phyloP scores from a whole-genome alignment of 2,888 invertebrate genomes.

The Hydraecia micacea region DNA sequence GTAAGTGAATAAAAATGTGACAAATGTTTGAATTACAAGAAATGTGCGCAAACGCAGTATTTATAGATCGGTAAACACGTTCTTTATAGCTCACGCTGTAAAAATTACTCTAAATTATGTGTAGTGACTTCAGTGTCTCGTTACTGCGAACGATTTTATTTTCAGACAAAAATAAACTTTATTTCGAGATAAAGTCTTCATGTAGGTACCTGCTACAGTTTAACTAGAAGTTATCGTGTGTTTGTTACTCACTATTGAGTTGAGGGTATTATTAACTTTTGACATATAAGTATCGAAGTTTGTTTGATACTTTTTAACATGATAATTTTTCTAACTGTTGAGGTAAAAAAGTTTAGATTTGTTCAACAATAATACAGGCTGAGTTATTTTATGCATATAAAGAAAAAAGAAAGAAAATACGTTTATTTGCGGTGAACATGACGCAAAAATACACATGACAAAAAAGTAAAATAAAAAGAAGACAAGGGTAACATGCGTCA shows the following conservation, averaged over 20 bases:
- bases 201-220: slow-evolving; percentile 1
- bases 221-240: neutral
- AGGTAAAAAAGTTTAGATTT: neutral
- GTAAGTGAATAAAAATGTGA: slow-evolving; percentile 74
- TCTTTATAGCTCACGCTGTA: slow-evolving; percentile 63
- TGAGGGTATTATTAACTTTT: slow-evolving; percentile 7
- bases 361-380: neutral
- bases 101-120: slow-evolving; percentile 66
- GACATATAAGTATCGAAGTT: slow-evolving; percentile 36
- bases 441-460: too few species aligned
- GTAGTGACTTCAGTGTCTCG: slow-evolving; percentile 56
- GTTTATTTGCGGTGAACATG: too few species aligned
- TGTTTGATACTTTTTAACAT: slow-evolving; percentile 30
- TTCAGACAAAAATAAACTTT: slow-evolving; percentile 52
- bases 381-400: neutral
- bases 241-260: neutral
- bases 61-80: slow-evolving; percentile 68
- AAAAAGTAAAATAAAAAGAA: too few species aligned
- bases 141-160: slow-evolving; percentile 63
- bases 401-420: too few species aligned
- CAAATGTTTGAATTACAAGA: slow-evolving; percentile 77
- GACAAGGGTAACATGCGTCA: too few species aligned
- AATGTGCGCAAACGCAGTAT: slow-evolving; percentile 72
- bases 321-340: neutral
- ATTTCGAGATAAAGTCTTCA: slow-evolving; percentile 38